Base-by-base conservation (phyloP, 37 sponge, comb jelly and placozoan species). In the Haliclona indistincta region DNA sequence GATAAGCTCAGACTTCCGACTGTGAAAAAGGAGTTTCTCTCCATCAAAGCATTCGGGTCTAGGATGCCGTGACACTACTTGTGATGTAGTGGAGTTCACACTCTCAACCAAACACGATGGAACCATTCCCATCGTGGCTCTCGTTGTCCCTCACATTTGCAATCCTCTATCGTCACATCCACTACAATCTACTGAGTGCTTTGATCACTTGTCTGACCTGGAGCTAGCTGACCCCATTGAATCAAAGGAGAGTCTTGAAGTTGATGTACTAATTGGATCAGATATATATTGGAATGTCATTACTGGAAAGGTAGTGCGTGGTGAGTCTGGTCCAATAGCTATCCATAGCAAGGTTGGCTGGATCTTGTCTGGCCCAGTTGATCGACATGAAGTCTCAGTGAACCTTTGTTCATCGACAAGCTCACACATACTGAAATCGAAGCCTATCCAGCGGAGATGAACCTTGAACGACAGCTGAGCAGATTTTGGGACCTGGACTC, bases 201-300 rank as follows among this genome's bases (percentile, higher is more conserved):
- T 23, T 74, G 26, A 17, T 20, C 43, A 74, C 73, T 22, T 71
- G n/a, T 20, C 19, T 19, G 13, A 63, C 26, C 63, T 74, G 17
- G 47, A 74, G 19, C 25, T 74, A 8, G 75, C 75, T n/a, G 75
- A 74, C 26, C 62, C 61, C 13, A 25, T 61, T 37, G 61, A 38
- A 15, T 20, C 40, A 30, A 40, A 22, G 62, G 75, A 41, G 34
- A 43, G 25, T 4, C 44, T 74, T 2, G 63, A 74, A 44, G 38
- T 74, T 26, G 63, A 38, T 40, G 19, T 56, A 33, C 32, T 74
- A 3, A 61, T 74, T 56, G 75, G 75, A 40, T 60, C 54, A 25
- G 77, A 76, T 64, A 49, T 63, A 17, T 76, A 76, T 36, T 76
- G 65, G 77, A 52, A 64, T 62, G 38, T 64, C 2, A 54, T 63